phyloP scores from a whole-genome alignment of 2,797 vertebrate species.

The Melanotaenia trifasciata region DNA sequence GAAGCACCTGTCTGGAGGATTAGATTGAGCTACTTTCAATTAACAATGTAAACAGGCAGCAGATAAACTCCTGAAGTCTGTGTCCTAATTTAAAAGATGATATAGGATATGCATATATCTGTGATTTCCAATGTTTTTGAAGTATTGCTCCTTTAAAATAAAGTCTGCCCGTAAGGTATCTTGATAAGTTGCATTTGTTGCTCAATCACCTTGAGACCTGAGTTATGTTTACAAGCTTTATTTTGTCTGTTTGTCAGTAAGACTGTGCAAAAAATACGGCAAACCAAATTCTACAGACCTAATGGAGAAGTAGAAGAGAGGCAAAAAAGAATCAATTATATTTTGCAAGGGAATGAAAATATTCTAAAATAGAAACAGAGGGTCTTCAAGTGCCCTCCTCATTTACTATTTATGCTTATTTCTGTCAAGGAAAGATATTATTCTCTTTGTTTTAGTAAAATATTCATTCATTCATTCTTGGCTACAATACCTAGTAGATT shows the following conservation, averaged over 20 bases:
- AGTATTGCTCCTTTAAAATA: neutral
- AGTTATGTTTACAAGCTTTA: neutral
- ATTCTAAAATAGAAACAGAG: neutral
- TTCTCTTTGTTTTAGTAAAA: neutral
- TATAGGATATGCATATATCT: neutral
- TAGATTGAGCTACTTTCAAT: constrained; percentile 46
- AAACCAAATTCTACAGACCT: neutral
- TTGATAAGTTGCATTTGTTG: neutral
- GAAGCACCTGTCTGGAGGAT: constrained; percentile 51
- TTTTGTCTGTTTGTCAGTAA: neutral
- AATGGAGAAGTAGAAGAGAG: neutral
- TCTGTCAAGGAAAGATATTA: neutral
- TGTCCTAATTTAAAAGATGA: constrained; percentile 30
- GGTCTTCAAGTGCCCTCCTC: neutral
- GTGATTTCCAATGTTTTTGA: neutral
- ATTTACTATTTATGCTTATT: neutral
- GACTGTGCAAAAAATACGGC: neutral
- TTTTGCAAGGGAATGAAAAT: neutral
- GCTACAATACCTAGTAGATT: neutral
- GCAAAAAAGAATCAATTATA: neutral
- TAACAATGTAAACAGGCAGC: constrained; percentile 35
- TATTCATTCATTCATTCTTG: neutral
- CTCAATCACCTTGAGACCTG: neutral
- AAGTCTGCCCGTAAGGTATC: neutral
- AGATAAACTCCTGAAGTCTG: constrained; percentile 45